Evolutionary conservation across 2,888 invertebrate species (phyloP).

Genomic region (Eudemis profundana): DNA sequence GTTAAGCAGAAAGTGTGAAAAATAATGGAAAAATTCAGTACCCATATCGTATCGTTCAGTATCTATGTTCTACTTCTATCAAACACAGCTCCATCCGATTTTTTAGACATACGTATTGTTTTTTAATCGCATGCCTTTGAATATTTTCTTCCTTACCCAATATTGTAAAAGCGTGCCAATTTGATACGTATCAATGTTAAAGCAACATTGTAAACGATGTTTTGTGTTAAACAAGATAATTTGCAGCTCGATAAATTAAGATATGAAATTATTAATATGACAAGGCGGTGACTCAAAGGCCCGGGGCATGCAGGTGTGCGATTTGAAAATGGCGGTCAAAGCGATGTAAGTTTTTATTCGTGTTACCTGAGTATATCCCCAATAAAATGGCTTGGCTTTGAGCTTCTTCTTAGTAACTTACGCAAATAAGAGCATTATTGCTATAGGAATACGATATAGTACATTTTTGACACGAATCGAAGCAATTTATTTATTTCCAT

Average conservation of each 20-base stretch:
- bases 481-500: neutral
- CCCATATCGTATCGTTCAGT: too few relatives aligned
- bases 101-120: too few relatives aligned
- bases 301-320: slow-evolving; percentile 44
- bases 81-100: too few relatives aligned
- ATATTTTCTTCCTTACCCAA: too few relatives aligned
- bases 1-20: too few relatives aligned
- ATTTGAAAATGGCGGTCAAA: slow-evolving; percentile 42
- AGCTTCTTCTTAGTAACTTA: neutral
- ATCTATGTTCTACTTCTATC: too few relatives aligned
- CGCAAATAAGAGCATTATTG: slow-evolving; percentile 4
- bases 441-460: neutral
- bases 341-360: slow-evolving; percentile 15
- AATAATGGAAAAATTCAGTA: too few relatives aligned
- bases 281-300: slow-evolving; percentile 57
- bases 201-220: slow-evolving; percentile 64
- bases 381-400: neutral
- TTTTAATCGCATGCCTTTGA: too few relatives aligned
- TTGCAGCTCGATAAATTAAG: slow-evolving; percentile 64
- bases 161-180: neutral
- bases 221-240: slow-evolving; percentile 56
- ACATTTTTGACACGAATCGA: neutral
- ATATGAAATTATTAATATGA: slow-evolving; percentile 63
- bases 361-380: slow-evolving; percentile 1
- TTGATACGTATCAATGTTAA: slow-evolving; percentile 49